phyloP scores from a whole-genome alignment of 2,113 vertebrate genomes.

The Clarias batrachus region DNA sequence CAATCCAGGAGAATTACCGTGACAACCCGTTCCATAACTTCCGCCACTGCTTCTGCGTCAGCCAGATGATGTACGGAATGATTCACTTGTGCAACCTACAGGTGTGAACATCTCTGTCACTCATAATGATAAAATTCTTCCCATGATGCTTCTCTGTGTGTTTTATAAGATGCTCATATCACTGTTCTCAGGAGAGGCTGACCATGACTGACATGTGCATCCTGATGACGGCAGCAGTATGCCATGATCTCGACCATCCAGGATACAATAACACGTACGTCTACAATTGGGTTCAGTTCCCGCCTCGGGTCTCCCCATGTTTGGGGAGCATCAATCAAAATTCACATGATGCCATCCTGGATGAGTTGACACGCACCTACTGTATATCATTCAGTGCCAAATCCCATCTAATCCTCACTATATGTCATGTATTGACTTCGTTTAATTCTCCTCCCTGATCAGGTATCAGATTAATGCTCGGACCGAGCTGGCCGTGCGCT shows the following conservation, averaged over 20 bases:
- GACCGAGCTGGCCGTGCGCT: slow-evolving; percentile 91
- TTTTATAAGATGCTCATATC: background rate
- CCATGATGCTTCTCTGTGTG: background rate
- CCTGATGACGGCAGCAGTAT: slow-evolving; percentile 93
- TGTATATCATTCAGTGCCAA: background rate
- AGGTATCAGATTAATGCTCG: slow-evolving; percentile 98
- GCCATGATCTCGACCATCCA: slow-evolving; percentile 95
- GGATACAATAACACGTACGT: slow-evolving; percentile 96
- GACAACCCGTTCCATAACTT: slow-evolving; percentile 98
- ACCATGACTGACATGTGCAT: slow-evolving; percentile 86
- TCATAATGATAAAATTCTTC: background rate
- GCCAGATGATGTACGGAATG: slow-evolving; percentile 99
- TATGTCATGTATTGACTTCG: background rate
- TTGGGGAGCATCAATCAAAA: background rate
- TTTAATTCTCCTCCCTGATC: slow-evolving; percentile 19
- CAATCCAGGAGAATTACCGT: slow-evolving; percentile 94
- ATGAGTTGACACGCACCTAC: background rate
- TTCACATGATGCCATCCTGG: background rate
- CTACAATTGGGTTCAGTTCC: background rate
- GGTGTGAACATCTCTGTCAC: slow-evolving; percentile 67
- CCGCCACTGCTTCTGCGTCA: slow-evolving; percentile 96
- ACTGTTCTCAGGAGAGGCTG: slow-evolving; percentile 81
- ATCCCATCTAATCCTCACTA: background rate
- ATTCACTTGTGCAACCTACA: slow-evolving; percentile 89
- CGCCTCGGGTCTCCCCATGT: too few species aligned